These are phyloP conservation scores for Heterodera schachtii DNA, from an alignment of 1,140 invertebrate species.

Conservation along the genomic window DNA sequence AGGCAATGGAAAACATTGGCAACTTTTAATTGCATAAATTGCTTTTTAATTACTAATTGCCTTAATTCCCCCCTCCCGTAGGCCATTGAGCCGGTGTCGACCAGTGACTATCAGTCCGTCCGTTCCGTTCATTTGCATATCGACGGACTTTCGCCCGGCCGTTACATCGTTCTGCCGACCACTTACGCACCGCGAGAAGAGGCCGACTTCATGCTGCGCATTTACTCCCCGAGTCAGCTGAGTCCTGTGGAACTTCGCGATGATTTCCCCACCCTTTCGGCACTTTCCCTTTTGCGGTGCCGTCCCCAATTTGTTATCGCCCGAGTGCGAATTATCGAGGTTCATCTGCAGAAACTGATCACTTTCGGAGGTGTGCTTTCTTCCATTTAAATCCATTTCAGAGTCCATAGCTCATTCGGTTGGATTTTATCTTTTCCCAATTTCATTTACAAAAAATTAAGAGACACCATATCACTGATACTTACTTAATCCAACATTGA, in stretches of 20 bases:
- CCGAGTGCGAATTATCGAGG: conserved; percentile 36
- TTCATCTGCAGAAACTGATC: conserved; percentile 9
- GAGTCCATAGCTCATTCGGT: no score
- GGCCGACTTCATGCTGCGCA: conserved; percentile 57
- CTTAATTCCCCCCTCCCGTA: no score
- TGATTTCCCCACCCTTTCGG: conserved; percentile 31
- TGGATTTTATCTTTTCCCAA: no score
- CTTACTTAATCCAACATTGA: conserved; percentile 2
- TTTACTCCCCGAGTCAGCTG: conserved; percentile 52
- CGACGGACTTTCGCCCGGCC: conserved; percentile 39
- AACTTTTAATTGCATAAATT: no score
- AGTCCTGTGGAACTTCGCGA: conserved; percentile 39
- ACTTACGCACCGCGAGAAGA: conserved; percentile 62
- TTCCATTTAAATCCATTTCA: no score
- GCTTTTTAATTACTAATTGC: no score
- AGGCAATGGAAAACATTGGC: no score
- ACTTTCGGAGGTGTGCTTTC: conserved; percentile 3
- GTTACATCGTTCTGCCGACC: conserved; percentile 60
- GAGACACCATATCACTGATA: no score
- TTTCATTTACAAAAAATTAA: no score
- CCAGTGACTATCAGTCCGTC: conserved; percentile 53
- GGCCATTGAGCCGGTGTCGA: conserved; percentile 54
- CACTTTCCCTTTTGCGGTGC: conserved; percentile 5
- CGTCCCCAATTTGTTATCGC: conserved; percentile 19
- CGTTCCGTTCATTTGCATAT: conserved; percentile 57